Evolutionary conservation across 2,888 invertebrate genomes (phyloP).

Genomic region (Amphimallon solstitiale): DNA sequence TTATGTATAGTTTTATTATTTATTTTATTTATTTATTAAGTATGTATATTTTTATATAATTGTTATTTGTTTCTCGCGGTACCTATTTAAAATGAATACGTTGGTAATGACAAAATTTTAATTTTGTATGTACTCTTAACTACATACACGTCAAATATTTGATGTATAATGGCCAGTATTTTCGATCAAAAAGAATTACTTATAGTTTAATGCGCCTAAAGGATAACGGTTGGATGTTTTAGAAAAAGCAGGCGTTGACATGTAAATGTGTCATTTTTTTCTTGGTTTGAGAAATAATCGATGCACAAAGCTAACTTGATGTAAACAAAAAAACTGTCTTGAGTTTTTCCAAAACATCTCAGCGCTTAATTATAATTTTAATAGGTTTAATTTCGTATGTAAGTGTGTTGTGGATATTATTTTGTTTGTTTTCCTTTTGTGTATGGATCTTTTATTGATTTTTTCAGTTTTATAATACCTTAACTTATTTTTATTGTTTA

Average conservation of each 20-base stretch:
- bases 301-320: too few species aligned
- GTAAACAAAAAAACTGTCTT: too few species aligned
- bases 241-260: too few species aligned
- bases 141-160: too few species aligned
- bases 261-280: too few species aligned
- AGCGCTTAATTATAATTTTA: neutral
- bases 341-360: neutral
- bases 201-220: neutral
- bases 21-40: slow-evolving; percentile 30
- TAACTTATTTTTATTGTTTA: slow-evolving; percentile 26
- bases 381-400: neutral
- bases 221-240: too few species aligned
- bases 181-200: slow-evolving; percentile 31
- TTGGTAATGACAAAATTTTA: slow-evolving; percentile 5
- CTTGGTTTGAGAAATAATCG: too few species aligned
- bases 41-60: slow-evolving; percentile 21
- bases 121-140: slow-evolving; percentile 6
- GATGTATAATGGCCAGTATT: slow-evolving; percentile 39
- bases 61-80: slow-evolving; percentile 33
- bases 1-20: slow-evolving; percentile 10
- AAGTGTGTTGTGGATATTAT: neutral
- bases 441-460: slow-evolving; percentile 1
- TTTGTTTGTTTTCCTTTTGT: neutral
- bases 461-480: neutral
- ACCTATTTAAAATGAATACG: slow-evolving; percentile 36